phyloP scores from a whole-genome alignment of 2,797 vertebrate genomes.

The Phoebastria nigripes region DNA sequence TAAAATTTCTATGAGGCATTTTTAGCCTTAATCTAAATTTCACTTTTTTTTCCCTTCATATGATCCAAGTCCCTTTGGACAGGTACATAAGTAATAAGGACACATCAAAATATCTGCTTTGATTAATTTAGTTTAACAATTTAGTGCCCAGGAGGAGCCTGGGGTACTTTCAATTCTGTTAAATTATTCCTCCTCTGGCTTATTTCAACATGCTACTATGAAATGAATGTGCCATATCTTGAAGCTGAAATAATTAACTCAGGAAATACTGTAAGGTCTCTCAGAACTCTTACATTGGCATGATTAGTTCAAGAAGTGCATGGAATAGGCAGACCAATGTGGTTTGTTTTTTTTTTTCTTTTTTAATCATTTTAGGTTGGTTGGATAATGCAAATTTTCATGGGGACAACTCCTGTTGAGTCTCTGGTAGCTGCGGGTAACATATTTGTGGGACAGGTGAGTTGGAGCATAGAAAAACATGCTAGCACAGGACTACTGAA shows the following conservation, averaged over 20 bases:
- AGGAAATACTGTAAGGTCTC: not conserved
- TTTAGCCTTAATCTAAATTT: not conserved
- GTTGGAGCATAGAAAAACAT: not conserved
- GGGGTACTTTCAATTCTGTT: not conserved
- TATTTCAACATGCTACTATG: not conserved
- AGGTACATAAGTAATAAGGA: not conserved
- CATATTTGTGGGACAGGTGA: conserved; percentile 87
- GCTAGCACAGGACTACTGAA: not conserved
- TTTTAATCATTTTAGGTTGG: conserved; percentile 76
- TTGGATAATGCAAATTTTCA: conserved; percentile 83
- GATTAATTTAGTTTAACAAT: not conserved
- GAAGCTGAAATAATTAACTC: not conserved
- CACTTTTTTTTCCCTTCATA: not conserved
- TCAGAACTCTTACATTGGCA: not conserved
- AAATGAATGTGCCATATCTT: not conserved
- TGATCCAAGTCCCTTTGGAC: not conserved
- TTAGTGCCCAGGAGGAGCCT: not conserved
- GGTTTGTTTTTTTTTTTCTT: not conserved
- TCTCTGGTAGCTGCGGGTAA: conserved; percentile 86
- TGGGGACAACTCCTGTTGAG: conserved; percentile 85
- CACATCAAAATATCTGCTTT: not conserved
- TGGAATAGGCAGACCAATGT: not conserved
- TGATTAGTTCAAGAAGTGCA: not conserved
- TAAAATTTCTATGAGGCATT: not conserved
- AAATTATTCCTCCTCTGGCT: not conserved